These are phyloP conservation scores for Porphyrio hochstetteri DNA, from an alignment of 2,113 vertebrate genomes.

Conservation along the genomic window DNA sequence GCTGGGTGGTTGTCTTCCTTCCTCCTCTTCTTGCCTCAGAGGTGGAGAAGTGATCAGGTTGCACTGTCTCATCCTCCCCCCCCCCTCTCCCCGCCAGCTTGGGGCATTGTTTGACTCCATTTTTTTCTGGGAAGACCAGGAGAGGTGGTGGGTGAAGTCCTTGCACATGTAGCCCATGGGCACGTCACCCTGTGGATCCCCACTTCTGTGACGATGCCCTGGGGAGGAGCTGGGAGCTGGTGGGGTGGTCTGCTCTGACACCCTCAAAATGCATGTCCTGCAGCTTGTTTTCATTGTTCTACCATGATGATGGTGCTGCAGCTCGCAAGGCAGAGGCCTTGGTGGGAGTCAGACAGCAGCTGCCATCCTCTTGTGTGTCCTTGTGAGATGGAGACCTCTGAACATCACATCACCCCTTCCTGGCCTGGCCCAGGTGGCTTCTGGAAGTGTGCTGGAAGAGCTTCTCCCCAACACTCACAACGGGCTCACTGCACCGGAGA, in stretches of 20 bases:
- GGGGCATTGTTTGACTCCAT: neutral
- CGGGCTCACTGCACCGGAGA: fast-evolving
- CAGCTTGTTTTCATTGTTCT: neutral
- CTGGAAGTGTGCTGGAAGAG: neutral
- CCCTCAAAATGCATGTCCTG: neutral
- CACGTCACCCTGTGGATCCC: neutral
- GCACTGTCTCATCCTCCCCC: neutral
- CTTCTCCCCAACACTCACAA: fast-evolving
- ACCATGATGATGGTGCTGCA: fast-evolving
- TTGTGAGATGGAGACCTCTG: neutral
- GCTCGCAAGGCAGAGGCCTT: neutral
- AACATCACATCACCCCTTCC: neutral
- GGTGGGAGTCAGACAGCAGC: fast-evolving
- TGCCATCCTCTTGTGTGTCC: neutral
- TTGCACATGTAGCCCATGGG: neutral
- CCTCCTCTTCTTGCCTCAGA: neutral
- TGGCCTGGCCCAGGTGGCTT: neutral
- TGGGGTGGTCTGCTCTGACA: neutral
- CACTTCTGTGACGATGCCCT: neutral
- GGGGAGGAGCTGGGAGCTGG: neutral
- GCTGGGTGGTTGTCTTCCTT: neutral
- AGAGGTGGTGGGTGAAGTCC: neutral
- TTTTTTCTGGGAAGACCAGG: neutral
- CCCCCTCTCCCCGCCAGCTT: no score
- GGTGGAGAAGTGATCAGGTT: neutral